phyloP scores from a whole-genome alignment of 2,888 invertebrate genomes.

The Hemistola chrysoprasaria region DNA sequence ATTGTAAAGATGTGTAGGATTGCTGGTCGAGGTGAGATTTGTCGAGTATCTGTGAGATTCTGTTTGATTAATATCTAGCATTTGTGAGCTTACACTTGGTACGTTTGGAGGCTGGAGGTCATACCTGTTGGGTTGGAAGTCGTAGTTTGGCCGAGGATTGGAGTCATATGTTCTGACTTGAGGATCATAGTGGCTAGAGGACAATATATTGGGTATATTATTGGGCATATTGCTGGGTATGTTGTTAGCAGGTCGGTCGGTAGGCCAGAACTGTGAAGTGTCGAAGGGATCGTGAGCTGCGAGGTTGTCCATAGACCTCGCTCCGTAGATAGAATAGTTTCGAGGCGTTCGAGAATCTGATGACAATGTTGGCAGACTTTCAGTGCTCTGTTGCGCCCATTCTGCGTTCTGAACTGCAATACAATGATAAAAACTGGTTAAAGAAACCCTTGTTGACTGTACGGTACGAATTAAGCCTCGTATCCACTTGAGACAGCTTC shows the following conservation, averaged over 20 bases:
- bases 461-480: too few species aligned
- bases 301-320: constrained; percentile 68
- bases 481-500: too few species aligned
- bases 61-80: constrained; percentile 30
- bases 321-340: constrained; percentile 54
- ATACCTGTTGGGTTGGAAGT: constrained; percentile 12
- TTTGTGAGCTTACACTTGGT: constrained; percentile 17
- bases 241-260: constrained; percentile 40
- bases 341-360: constrained; percentile 40
- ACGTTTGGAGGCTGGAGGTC: too few species aligned
- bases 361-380: constrained; percentile 60
- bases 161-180: neutral
- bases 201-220: constrained; percentile 2
- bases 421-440: too few species aligned
- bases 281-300: constrained; percentile 63
- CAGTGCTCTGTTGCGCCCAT: constrained; percentile 67
- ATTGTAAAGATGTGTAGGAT: constrained; percentile 45
- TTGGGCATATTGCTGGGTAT: neutral
- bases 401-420: constrained; percentile 57
- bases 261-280: constrained; percentile 58
- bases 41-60: constrained; percentile 60
- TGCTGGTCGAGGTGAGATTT: constrained; percentile 32
- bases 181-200: constrained; percentile 25
- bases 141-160: constrained; percentile 12
- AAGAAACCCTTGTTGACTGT: too few species aligned